These are phyloP conservation scores for Coendou prehensilis DNA, from an alignment of 2,797 vertebrate species.

Conservation along the genomic window DNA sequence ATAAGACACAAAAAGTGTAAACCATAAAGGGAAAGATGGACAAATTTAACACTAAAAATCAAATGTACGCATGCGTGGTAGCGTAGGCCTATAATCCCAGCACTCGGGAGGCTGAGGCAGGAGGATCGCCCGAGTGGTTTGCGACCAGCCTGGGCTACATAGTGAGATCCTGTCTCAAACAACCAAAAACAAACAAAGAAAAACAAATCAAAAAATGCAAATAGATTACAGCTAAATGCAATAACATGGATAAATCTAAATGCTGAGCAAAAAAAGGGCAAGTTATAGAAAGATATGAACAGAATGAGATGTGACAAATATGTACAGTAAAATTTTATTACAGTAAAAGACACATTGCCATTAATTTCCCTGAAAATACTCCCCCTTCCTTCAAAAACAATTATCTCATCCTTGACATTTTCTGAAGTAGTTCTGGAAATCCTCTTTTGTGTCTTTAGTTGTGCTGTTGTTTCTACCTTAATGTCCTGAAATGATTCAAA, in stretches of 20 bases:
- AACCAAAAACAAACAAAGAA: background rate
- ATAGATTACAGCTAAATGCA: background rate
- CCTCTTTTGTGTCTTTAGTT: background rate
- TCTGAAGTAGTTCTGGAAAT: background rate
- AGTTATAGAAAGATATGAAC: background rate
- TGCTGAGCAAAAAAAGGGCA: background rate
- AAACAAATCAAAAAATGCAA: background rate
- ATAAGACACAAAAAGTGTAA: constrained; percentile 31
- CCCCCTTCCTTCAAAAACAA: background rate
- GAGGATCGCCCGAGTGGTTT: background rate
- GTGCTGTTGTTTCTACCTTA: background rate
- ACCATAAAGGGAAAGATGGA: background rate
- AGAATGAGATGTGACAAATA: background rate
- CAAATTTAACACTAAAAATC: background rate
- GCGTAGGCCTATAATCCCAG: background rate
- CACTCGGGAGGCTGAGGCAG: background rate
- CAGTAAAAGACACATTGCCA: background rate
- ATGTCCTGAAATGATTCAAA: background rate
- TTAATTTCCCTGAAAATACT: background rate
- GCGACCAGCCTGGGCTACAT: background rate
- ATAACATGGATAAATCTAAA: background rate
- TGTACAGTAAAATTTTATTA: background rate
- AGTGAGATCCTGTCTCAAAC: background rate
- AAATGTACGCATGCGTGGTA: background rate
- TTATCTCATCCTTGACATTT: background rate